phyloP scores from a whole-genome alignment of 2,797 vertebrate species.

The Streptopelia turtur region DNA sequence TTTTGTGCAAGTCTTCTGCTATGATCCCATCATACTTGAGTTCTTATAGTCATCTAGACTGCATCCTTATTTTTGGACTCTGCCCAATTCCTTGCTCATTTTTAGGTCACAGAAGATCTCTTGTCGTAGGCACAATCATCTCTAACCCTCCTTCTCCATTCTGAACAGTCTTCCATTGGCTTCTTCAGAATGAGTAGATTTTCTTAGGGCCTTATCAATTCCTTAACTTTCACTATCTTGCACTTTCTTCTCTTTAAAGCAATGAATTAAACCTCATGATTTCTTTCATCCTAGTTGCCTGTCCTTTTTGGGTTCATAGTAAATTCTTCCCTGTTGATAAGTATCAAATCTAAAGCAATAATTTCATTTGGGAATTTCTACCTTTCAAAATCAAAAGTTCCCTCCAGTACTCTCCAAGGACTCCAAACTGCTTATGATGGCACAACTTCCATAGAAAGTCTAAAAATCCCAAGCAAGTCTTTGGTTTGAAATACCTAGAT shows the following conservation, averaged over 20 bases:
- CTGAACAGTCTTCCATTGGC: background rate
- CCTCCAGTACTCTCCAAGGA: background rate
- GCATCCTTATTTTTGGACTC: background rate
- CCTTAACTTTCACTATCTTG: background rate
- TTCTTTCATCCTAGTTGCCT: background rate
- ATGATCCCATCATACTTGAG: background rate
- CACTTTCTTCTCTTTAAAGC: background rate
- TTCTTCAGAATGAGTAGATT: background rate
- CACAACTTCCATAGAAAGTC: background rate
- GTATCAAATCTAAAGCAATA: background rate
- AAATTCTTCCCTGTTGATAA: background rate
- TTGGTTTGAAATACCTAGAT: background rate
- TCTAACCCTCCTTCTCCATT: background rate
- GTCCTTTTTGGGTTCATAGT: background rate
- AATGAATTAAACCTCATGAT: background rate
- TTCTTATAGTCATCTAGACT: background rate
- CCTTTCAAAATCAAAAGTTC: background rate
- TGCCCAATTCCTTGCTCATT: background rate
- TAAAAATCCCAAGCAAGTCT: background rate
- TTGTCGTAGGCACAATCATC: background rate
- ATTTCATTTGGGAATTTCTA: background rate
- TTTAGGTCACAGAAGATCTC: background rate
- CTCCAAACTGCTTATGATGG: background rate
- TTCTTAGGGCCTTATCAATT: background rate
- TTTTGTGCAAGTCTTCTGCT: background rate